Base-by-base conservation (phyloP, 1,140 invertebrate genomes). In the Choristoneura fumiferana region DNA sequence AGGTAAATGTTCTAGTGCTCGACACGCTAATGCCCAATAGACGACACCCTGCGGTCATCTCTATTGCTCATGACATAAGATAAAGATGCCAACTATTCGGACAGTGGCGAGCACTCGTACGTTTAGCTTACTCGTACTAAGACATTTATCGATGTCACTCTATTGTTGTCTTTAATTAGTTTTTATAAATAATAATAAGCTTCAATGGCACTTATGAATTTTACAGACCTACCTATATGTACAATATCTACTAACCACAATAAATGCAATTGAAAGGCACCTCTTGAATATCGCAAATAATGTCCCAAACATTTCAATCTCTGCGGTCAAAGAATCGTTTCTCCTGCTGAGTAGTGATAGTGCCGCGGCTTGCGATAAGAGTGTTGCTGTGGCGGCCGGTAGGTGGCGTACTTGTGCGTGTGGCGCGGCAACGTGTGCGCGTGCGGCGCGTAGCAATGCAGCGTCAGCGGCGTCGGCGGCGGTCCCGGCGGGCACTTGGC, bases 321-420 rank as follows among this genome's bases (percentile, higher is more conserved):
- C 56, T 43, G 56, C 54, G 49, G 78, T 90, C 84, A 90, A 66
- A 90, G 80, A 65, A 90, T 89, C 17, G 89, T 90, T 73, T 90
- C 89, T 0, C 89, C 87, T 5, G 87, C 85, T 5, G 89, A 89
- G 60, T 90, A 89, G 37, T 87, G 84, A 43, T 90, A 89, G 64
- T 90, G 89, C 4, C 86, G 67, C 9, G 86, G 86, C 63, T 89
- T 89, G 43, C 86, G 74, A 39, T 90, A 89, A 0, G 84, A 87
- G 36, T 89, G 84, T 36, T 85, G 82, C 18, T 84, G 79, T n/a
- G 89, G 87, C 9, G 87, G 86, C 29, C 86, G 71, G 65, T 89
- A 89, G 0, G 86, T 85, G 1, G 87, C 78, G 57, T 89, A 90
- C 61, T 89, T 88, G 55, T 89, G 87, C 29, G 84, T 69, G 57